Evolutionary conservation across 1,140 invertebrate species (phyloP), one percentile per base, ranked within the genome.

Genomic region (Chironomus tepperi): DNA sequence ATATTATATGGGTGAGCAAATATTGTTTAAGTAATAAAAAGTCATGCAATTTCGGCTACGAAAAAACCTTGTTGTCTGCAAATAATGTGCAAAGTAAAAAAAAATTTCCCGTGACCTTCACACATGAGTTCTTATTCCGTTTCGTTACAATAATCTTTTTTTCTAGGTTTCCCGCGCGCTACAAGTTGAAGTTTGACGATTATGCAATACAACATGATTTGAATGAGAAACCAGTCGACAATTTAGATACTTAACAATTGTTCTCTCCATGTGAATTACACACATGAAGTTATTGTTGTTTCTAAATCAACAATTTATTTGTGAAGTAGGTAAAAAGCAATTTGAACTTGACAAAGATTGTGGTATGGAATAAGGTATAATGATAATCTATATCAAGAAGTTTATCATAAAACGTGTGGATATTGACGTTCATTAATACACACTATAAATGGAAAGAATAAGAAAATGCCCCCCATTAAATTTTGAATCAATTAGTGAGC

Each of bases 81-180:
- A 15, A 57, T 57, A 57, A 57, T 57, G 5, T 15, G 47, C 9
- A n/a, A n/a, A 12, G 12, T 3, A 57, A 57, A 57, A 47, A 47
- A 67, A 70, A 2, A 18, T 21, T 70, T 70, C 65, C 18, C 19
- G 65, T 70, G 18, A 70, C 65, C 65, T 70, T 70, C 65, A 70
- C 65, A 70, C 65, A 21, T 70, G 65, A 70, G 65, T 70, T 70
- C 16, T 70, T 70, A 21, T 70, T 70, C 65, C 65, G 65, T 70
- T 18, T 70, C 65, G 65, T 70, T 70, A 70, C 65, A 70, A 70
- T 70, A 70, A 70, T 70, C 19, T 18, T 70, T 70, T 21, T 70
- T 57, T 57, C 47, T 57, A 57, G 47, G 47, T 57, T 57, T 57
- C 47, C 47, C 47, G 47, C 47, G 47, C 47, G 12, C 47, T 15